Conservation (phyloP, 2,797 vertebrate species). For the Corythornis leucogaster region DNA sequence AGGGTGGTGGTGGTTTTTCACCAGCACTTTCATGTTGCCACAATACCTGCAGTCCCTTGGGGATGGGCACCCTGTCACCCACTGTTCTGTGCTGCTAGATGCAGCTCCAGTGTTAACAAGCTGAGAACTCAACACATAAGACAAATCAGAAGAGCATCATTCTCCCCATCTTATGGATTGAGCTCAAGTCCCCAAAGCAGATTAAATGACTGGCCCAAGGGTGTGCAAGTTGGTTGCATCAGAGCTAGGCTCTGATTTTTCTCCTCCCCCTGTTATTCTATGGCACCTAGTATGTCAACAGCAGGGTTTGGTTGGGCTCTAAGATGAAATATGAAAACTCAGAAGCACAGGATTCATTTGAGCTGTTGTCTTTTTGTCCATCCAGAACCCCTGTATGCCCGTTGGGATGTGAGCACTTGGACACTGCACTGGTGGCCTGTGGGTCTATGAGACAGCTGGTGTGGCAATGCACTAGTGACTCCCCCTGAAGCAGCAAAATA, state of each 20-base stretch:
- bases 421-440: neutral
- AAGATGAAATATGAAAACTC: neutral
- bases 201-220: neutral
- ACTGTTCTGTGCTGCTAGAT: rapidly evolving
- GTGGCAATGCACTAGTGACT: neutral
- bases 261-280: neutral
- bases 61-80: neutral
- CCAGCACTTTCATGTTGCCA: neutral
- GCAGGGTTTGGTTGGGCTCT: neutral
- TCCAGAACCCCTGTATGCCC: rapidly evolving
- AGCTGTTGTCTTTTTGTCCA: neutral
- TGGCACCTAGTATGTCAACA: neutral
- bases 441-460: neutral
- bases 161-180: neutral
- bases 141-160: neutral
- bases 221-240: neutral
- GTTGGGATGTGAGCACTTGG: rapidly evolving
- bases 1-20: neutral
- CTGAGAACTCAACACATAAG: neutral
- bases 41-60: neutral
- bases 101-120: rapidly evolving
- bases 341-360: neutral
- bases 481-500: neutral
- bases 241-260: neutral
- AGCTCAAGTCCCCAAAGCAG: neutral